A percentile compares a stretch with the other conserved stretches of the same genome.
Evolutionary conservation across 1,140 invertebrate genomes (phyloP).

Genomic region (Sesamia nonagrioides): DNA sequence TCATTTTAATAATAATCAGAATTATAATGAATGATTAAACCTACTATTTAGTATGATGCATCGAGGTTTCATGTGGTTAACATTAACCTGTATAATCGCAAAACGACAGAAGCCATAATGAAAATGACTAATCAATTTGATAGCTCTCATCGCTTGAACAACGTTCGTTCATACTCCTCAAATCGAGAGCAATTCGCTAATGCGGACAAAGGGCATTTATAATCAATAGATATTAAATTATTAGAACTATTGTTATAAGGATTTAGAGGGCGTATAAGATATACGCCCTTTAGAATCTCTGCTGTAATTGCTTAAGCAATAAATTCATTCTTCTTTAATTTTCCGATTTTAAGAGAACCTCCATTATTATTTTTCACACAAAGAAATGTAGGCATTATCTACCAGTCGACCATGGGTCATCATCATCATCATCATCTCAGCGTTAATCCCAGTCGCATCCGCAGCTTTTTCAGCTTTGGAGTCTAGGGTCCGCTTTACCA

Average conservation of each 20-base stretch:
- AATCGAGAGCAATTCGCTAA: not conserved
- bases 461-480: no score
- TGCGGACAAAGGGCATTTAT: not conserved
- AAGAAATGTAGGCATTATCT: no score
- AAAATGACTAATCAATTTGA: slow-evolving; percentile 33
- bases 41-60: not conserved
- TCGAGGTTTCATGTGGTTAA: not conserved
- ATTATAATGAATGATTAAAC: no score
- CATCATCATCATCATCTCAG: no score
- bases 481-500: no score
- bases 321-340: not conserved
- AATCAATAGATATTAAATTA: not conserved
- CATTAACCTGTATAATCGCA: not conserved
- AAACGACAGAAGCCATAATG: not conserved
- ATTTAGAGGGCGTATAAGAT: not conserved
- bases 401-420: no score
- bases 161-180: not conserved
- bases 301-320: not conserved
- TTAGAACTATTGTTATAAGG: not conserved
- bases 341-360: no score
- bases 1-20: no score
- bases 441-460: no score
- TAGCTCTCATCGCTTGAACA: not conserved
- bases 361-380: no score
- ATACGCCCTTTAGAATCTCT: no score